phyloP scores from a whole-genome alignment of 2,113 vertebrate species.

The Vidua chalybeata region DNA sequence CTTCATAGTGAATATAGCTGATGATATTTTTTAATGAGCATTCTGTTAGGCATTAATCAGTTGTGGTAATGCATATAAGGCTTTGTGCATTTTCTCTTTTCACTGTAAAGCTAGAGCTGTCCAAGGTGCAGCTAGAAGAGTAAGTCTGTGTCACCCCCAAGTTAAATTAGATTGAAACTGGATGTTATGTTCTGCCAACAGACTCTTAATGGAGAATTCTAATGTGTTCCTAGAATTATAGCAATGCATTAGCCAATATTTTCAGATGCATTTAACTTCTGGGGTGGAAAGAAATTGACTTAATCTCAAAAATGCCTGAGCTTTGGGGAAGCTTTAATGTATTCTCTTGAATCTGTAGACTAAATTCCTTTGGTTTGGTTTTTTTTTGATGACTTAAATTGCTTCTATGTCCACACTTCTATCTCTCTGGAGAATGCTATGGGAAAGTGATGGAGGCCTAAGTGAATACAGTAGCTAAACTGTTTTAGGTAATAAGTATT shows the following conservation, averaged over 20 bases:
- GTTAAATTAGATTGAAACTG: neutral
- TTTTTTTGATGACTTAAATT: neutral
- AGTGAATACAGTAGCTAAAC: neutral
- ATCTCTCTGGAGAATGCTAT: neutral
- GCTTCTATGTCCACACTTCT: neutral
- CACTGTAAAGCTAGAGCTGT: neutral
- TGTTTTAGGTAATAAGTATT: neutral
- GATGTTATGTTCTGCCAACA: neutral
- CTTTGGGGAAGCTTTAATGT: neutral
- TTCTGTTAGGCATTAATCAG: neutral
- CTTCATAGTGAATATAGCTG: neutral
- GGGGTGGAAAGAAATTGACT: neutral
- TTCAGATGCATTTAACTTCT: constrained; percentile 6
- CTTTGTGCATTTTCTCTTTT: neutral
- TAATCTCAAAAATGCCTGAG: neutral
- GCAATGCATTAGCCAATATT: neutral
- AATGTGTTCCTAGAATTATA: neutral
- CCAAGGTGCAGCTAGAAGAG: neutral
- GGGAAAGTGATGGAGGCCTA: neutral
- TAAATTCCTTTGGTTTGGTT: neutral
- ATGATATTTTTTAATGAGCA: neutral
- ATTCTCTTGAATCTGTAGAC: neutral
- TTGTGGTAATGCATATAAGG: neutral
- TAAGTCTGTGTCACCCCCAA: neutral
- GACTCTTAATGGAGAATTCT: neutral